Evolutionary conservation across 2,797 vertebrate species (phyloP).

Genomic region (Anguilla pacifica): DNA sequence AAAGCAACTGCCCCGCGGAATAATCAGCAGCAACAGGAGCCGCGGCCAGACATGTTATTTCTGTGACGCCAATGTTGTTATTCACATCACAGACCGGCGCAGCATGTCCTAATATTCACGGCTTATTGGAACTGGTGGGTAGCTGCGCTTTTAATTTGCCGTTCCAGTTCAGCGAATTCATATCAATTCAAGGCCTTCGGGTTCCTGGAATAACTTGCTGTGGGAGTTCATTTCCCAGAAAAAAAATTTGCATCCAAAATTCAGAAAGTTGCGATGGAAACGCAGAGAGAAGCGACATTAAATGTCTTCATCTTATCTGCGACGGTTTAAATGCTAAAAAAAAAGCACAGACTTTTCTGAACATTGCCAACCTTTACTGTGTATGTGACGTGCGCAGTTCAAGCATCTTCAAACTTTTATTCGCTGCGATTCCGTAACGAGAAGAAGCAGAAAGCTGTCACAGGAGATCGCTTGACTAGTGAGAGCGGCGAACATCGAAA

Average conservation of each 20-base stretch:
- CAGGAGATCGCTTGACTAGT: too few relatives aligned
- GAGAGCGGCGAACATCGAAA: neutral
- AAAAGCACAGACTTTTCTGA: neutral
- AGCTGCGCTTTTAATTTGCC: neutral
- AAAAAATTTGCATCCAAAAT: too few relatives aligned
- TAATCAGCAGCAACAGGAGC: too few relatives aligned
- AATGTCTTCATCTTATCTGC: too few relatives aligned
- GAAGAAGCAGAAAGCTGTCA: neutral
- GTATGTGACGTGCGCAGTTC: neutral
- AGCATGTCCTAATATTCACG: neutral
- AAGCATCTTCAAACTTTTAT: neutral
- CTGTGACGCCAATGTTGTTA: neutral
- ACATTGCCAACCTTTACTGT: neutral
- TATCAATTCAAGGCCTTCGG: neutral
- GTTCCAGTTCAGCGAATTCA: neutral
- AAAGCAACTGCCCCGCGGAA: too few relatives aligned
- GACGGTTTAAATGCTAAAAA: neutral
- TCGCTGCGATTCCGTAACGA: neutral
- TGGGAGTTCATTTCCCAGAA: too few relatives aligned
- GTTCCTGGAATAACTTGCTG: too few relatives aligned
- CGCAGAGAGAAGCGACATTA: too few relatives aligned
- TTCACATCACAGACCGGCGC: neutral
- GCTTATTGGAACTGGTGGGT: neutral
- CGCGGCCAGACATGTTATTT: neutral
- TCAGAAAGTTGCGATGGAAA: too few relatives aligned